These are phyloP conservation scores for Bradypus variegatus DNA, from an alignment of 2,797 vertebrate species.

Conservation along the genomic window DNA sequence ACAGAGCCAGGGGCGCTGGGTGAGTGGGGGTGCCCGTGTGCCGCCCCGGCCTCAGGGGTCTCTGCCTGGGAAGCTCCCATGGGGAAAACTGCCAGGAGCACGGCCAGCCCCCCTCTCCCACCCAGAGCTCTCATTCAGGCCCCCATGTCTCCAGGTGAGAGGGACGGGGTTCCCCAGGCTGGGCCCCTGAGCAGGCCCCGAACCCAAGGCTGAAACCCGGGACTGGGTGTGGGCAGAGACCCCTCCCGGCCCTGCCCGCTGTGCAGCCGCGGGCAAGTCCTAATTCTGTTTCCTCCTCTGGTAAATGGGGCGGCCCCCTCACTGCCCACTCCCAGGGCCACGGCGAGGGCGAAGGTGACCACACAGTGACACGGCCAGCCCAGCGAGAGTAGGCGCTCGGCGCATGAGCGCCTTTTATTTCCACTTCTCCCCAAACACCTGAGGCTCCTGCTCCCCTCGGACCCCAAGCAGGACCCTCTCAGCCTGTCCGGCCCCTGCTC, in stretches of 20 bases:
- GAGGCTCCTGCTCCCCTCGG: background rate
- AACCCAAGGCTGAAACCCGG: background rate
- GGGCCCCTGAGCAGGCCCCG: background rate
- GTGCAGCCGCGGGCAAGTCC: background rate
- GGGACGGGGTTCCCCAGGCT: background rate
- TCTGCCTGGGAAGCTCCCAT: background rate
- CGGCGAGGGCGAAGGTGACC: background rate
- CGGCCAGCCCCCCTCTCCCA: background rate
- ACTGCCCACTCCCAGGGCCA: background rate
- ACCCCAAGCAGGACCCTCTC: background rate
- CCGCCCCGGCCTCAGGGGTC: background rate
- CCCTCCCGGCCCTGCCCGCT: too few species aligned
- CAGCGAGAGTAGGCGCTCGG: background rate
- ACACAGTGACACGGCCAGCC: background rate
- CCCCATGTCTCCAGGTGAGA: background rate
- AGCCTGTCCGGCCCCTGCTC: too few species aligned
- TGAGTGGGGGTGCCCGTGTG: fast-evolving
- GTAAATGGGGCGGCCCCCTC: background rate
- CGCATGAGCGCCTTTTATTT: slow-evolving; percentile 30
- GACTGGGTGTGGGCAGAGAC: background rate
- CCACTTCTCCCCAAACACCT: background rate
- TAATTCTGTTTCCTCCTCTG: background rate
- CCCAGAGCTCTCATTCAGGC: background rate
- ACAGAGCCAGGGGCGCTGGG: background rate
- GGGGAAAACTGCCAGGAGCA: background rate